phyloP scores from a whole-genome alignment of 2,113 vertebrate species.

The Gasterosteus nipponicus region DNA sequence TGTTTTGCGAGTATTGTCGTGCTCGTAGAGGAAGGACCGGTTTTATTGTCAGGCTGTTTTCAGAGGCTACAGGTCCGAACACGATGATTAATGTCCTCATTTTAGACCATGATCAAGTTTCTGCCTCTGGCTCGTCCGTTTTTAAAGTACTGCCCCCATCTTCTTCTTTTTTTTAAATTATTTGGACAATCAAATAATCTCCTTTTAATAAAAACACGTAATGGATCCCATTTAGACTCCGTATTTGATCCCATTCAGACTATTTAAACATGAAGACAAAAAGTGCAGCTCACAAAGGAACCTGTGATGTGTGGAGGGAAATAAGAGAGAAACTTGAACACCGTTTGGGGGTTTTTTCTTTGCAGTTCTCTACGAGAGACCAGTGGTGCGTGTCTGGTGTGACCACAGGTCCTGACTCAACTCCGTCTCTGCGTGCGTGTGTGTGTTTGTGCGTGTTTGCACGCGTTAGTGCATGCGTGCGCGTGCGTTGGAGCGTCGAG shows the following conservation, averaged over 20 bases:
- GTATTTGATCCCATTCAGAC: background rate
- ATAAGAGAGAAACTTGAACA: constrained; percentile 37
- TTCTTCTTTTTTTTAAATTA: too few species aligned
- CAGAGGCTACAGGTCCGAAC: constrained; percentile 74
- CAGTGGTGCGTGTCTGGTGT: constrained; percentile 75
- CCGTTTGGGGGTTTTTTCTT: constrained; percentile 44
- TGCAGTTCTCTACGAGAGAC: constrained; percentile 66
- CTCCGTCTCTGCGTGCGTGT: constrained; percentile 1
- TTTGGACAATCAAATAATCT: background rate
- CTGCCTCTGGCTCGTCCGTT: constrained; percentile 7
- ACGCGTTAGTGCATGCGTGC: constrained; percentile 9
- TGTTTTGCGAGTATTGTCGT: constrained; percentile 21
- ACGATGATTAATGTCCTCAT: constrained; percentile 68
- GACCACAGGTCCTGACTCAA: constrained; percentile 79
- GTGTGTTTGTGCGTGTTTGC: constrained; percentile 26
- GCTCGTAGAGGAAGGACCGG: constrained; percentile 68
- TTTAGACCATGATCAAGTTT: constrained; percentile 52
- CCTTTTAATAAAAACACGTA: background rate
- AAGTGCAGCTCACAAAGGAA: background rate
- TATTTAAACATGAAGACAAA: background rate
- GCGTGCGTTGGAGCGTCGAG: constrained; percentile 28
- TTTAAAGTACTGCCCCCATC: background rate
- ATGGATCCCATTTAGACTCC: background rate
- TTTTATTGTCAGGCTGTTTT: constrained; percentile 65
- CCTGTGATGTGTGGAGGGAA: background rate